Evolutionary conservation across 2,113 vertebrate genomes (phyloP).

Genomic region (Puma concolor): DNA sequence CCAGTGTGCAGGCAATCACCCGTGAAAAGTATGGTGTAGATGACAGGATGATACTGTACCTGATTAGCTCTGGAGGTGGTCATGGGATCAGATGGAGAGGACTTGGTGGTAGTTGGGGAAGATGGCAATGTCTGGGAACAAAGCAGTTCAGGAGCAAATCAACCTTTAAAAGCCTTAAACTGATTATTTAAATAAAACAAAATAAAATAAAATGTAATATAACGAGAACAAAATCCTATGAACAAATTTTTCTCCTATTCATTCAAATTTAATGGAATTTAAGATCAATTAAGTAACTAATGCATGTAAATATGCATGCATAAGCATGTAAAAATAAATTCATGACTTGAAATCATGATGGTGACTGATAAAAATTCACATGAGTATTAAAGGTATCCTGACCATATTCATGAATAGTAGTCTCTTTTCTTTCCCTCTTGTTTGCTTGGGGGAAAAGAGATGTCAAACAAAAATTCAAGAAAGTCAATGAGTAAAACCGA

Average conservation of each 20-base stretch:
- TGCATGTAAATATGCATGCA: conserved; percentile 89
- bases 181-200: conserved; percentile 88
- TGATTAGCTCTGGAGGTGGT: conserved; percentile 95
- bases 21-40: conserved; percentile 92
- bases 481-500: conserved; percentile 85
- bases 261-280: conserved; percentile 91
- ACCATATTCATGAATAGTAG: conserved; percentile 82
- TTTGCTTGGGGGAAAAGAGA: conserved; percentile 82
- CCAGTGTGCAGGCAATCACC: conserved; percentile 87
- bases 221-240: conserved; percentile 89
- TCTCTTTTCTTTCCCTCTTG: conserved; percentile 84
- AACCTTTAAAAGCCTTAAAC: conserved; percentile 92
- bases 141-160: conserved; percentile 95
- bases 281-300: conserved; percentile 87
- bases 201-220: conserved; percentile 89
- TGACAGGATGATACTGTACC: conserved; percentile 94
- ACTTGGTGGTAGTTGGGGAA: conserved; percentile 95
- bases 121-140: conserved; percentile 96
- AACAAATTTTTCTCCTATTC: conserved; percentile 85
- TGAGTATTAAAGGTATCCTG: conserved; percentile 86
- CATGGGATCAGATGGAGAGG: conserved; percentile 95
- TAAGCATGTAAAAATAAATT: conserved; percentile 91
- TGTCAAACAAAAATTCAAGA: conserved; percentile 85
- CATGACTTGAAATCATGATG: conserved; percentile 89
- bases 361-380: conserved; percentile 85